These are phyloP conservation scores for Ochropleura leucogaster DNA, from an alignment of 2,888 invertebrate species.

Conservation along the genomic window DNA sequence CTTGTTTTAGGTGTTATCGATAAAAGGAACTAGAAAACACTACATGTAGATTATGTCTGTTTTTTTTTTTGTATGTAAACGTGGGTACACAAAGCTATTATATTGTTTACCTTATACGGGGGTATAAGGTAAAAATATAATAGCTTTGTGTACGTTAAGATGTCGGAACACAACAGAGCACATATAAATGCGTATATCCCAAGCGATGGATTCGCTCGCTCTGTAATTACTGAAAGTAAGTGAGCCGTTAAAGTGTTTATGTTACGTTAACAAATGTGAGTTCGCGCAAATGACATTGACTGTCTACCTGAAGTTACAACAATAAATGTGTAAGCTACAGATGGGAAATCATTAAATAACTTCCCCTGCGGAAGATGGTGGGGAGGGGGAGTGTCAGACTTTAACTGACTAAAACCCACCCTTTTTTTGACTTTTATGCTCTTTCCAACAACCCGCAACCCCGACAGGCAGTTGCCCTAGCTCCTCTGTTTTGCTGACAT, in stretches of 20 bases:
- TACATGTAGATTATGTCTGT: background rate
- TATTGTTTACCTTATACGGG: background rate
- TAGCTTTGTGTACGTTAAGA: too few relatives aligned
- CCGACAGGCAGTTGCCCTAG: too few relatives aligned
- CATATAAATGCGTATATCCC: constrained; percentile 16
- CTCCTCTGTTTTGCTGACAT: too few relatives aligned
- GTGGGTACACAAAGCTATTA: background rate
- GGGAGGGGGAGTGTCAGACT: too few relatives aligned
- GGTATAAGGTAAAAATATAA: too few relatives aligned
- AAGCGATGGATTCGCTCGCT: constrained; percentile 33
- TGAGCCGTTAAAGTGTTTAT: constrained; percentile 36
- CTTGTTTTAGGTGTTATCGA: background rate
- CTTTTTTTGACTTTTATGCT: too few relatives aligned
- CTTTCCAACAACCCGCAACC: too few relatives aligned
- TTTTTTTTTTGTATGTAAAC: background rate
- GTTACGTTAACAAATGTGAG: constrained; percentile 19
- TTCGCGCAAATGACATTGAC: constrained; percentile 7
- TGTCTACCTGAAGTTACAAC: constrained; percentile 6
- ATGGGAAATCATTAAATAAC: too few relatives aligned
- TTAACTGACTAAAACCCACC: too few relatives aligned
- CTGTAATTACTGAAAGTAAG: constrained; percentile 46
- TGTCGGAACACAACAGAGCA: background rate
- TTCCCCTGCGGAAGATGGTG: too few relatives aligned
- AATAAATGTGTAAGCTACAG: too few relatives aligned
- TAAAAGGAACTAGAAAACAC: background rate